Evolutionary conservation across 2,797 vertebrate genomes (phyloP), one percentile per base, ranked within the genome.

Genomic region (Sebastiscus albofasciatus): DNA sequence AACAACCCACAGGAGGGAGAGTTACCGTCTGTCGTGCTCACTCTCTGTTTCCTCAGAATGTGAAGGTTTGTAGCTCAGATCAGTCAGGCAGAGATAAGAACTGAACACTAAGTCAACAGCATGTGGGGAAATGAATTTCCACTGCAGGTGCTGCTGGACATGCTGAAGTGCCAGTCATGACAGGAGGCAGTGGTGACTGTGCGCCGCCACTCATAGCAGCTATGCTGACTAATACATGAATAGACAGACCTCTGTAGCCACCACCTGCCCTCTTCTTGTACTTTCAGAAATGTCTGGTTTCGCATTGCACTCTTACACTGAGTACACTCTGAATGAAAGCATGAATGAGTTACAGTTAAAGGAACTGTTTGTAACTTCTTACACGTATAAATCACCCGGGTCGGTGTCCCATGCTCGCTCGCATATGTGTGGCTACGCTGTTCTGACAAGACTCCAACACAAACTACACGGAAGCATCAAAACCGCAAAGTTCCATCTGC

Each of bases 131-230:
- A 83, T 81, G 11, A 72, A 81, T 78, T 78, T 79, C 4, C 9
- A 77, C 76, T 20, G 74, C 91, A 92, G 89, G 86, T 93, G 88
- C 69, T 69, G 78, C 69, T 71, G 78, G 75, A 81, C 69, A 42
- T 16, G 72, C 59, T 59, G 36, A 61, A 67, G 61, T 42, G 26
- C 72, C 60, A 91, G 90, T 90, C 79, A 83, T 85, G 88, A 77
- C 73, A 62, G 59, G 84, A 90, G 87, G 73, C 79, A 66, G 75
- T 9, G 0, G 69, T 85, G 87, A 89, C 86, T 90, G 87, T 72
- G 59, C 5, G 2, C 22, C 10, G 27, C 18, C 12, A 80, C 67
- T 91, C 80, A 79, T 88, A 36, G 88, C 85, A 61, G 55, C 62
- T 54, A n/a, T 9, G 36, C 29, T 89, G 90, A 93, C 77, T 87